These are phyloP conservation scores for Sarcophaga bullata DNA, from an alignment of 1,140 invertebrate species.

Conservation along the genomic window DNA sequence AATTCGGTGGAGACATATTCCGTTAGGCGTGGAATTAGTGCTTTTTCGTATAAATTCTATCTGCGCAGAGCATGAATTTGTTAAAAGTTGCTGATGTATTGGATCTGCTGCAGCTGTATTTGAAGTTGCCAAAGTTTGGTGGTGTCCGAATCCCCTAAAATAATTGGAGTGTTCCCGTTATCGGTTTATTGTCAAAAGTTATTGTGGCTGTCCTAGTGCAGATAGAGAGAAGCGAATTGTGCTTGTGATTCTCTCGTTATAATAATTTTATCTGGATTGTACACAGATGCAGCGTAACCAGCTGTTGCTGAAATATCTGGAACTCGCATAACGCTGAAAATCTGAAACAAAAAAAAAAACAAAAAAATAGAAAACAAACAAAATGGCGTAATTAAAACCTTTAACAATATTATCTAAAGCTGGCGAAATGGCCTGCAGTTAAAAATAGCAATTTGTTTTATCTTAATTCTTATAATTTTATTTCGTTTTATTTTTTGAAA, in stretches of 20 bases:
- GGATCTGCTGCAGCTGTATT: background rate
- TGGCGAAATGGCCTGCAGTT: too few species aligned
- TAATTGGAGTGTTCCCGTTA: conserved; percentile 2
- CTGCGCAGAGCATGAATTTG: conserved; percentile 39
- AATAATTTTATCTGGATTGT: conserved; percentile 19
- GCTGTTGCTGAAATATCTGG: conserved; percentile 46
- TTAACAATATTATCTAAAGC: too few species aligned
- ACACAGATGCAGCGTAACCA: conserved; percentile 44
- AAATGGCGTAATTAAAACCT: too few species aligned
- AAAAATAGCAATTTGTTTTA: too few species aligned
- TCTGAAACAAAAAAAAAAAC: conserved; percentile 29
- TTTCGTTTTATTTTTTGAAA: too few species aligned
- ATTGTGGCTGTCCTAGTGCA: conserved; percentile 29
- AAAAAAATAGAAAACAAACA: too few species aligned
- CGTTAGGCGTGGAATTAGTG: conserved; percentile 39
- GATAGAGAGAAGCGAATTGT: conserved; percentile 5
- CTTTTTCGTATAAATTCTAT: conserved; percentile 43
- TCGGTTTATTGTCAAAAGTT: conserved; percentile 19
- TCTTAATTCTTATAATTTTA: too few species aligned
- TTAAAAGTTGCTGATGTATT: background rate
- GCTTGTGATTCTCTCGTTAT: conserved; percentile 31
- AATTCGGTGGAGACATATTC: conserved; percentile 37
- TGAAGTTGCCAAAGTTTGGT: background rate
- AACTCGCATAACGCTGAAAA: conserved; percentile 45
- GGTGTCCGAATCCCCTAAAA: background rate